Evolutionary conservation across 2,113 vertebrate genomes (phyloP).

Genomic region (Corvus moneduloides): DNA sequence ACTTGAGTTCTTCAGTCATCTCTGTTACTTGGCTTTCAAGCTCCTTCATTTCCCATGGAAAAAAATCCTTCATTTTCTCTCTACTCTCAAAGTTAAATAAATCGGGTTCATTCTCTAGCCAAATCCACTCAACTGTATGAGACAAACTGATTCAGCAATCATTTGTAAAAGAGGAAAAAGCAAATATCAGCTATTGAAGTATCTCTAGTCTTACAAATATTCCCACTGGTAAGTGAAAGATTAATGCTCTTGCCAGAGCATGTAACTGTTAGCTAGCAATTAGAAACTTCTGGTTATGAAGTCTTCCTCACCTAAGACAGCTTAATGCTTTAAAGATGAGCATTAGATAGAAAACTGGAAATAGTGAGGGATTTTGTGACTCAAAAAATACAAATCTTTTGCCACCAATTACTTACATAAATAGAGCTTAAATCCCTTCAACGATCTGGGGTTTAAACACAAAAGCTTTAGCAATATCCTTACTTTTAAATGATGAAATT

Average conservation of each 20-base stretch:
- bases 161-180: background rate
- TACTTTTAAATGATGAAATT: background rate
- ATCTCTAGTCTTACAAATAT: background rate
- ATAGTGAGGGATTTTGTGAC: background rate
- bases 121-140: background rate
- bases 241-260: background rate
- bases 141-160: background rate
- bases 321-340: background rate
- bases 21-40: background rate
- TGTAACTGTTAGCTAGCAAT: background rate
- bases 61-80: background rate
- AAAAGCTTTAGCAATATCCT: background rate
- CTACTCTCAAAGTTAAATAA: background rate
- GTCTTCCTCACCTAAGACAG: background rate
- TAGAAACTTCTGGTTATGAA: background rate
- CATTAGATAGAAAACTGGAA: background rate
- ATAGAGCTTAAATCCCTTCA: background rate
- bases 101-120: background rate
- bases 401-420: background rate
- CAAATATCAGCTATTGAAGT: background rate
- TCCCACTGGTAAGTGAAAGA: background rate
- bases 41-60: background rate
- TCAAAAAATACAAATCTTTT: background rate
- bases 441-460: background rate
- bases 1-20: background rate